These are phyloP conservation scores for Stenotaenia linearis DNA, from an alignment of 2,888 invertebrate genomes.

Conservation along the genomic window DNA sequence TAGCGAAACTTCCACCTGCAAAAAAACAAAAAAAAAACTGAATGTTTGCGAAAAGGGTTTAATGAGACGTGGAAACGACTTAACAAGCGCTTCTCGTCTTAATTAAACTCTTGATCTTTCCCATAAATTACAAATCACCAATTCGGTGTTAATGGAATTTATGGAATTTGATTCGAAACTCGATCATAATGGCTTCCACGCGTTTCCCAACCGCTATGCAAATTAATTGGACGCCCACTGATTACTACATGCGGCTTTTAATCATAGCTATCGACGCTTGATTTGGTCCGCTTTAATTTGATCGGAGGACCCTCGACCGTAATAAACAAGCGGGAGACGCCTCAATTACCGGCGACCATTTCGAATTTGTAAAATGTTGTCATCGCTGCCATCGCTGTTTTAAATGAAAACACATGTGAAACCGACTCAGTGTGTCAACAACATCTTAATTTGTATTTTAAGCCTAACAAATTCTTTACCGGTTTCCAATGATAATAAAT, in stretches of 20 bases:
- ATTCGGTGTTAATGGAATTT: not conserved
- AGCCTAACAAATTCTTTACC: too few species aligned
- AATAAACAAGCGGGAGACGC: not conserved
- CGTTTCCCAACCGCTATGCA: not conserved
- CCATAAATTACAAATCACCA: not conserved
- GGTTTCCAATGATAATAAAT: too few species aligned
- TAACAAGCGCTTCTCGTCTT: not conserved
- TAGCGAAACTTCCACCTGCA: not conserved
- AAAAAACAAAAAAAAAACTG: not conserved
- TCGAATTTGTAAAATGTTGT: not conserved
- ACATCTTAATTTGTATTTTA: not conserved
- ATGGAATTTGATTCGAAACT: not conserved
- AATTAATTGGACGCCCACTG: not conserved
- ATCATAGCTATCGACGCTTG: not conserved
- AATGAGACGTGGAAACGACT: not conserved
- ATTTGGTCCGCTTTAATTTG: not conserved
- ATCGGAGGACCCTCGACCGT: not conserved
- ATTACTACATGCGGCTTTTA: not conserved
- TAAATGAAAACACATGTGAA: not conserved
- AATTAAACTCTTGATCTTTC: not conserved
- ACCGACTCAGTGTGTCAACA: not conserved
- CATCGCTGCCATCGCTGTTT: not conserved
- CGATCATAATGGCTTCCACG: not conserved
- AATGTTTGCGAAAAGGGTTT: not conserved
- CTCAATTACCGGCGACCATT: not conserved